Evolutionary conservation across 1,140 invertebrate species (phyloP).

Genomic region (Drosophila biarmipes): DNA sequence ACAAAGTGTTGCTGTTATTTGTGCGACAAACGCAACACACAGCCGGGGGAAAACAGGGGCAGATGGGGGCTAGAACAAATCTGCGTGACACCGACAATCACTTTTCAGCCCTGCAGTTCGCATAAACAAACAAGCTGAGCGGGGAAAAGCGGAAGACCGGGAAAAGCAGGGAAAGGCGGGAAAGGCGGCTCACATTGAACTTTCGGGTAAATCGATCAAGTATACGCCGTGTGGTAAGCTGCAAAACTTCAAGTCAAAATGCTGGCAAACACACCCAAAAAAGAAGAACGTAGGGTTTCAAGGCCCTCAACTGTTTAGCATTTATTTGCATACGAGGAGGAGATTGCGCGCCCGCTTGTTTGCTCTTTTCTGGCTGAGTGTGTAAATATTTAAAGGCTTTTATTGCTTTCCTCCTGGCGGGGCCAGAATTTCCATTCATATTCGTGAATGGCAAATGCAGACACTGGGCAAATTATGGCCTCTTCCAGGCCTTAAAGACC

Average conservation of each 20-base stretch:
- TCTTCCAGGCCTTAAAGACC: conserved; percentile 22
- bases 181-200: conserved; percentile 45
- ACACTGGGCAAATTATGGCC: conserved; percentile 40
- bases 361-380: conserved; percentile 65
- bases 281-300: conserved; percentile 41
- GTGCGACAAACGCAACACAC: conserved; percentile 60
- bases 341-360: conserved; percentile 56
- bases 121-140: conserved; percentile 37
- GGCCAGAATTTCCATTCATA: conserved; percentile 39
- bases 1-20: conserved; percentile 61
- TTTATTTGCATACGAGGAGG: conserved; percentile 71
- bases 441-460: conserved; percentile 27
- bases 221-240: conserved; percentile 61
- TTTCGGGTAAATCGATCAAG: conserved; percentile 71
- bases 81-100: conserved; percentile 69
- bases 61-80: conserved; percentile 36
- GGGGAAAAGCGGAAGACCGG: too few species aligned
- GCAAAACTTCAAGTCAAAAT: conserved; percentile 49
- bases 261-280: conserved; percentile 26
- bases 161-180: conserved; percentile 23
- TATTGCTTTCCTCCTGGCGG: conserved; percentile 62
- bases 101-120: conserved; percentile 53
- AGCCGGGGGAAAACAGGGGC: conserved; percentile 10
- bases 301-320: conserved; percentile 64
- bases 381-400: conserved; percentile 76